These are phyloP conservation scores for Numida meleagris DNA, from an alignment of 2,113 vertebrate genomes.

Conservation along the genomic window DNA sequence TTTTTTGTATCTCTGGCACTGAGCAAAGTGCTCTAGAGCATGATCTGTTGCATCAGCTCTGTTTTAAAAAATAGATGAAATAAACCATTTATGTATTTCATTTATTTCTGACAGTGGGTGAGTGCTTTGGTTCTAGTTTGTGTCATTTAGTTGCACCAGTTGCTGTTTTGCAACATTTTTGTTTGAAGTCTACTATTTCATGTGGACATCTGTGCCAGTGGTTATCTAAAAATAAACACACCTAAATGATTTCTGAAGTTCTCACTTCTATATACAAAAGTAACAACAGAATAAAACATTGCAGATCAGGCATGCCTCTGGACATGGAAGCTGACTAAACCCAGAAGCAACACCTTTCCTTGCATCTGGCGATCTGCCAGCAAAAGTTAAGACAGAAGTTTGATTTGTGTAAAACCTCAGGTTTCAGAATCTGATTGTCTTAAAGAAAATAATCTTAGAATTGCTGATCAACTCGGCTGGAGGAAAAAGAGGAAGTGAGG, in stretches of 20 bases:
- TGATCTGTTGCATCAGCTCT: neutral
- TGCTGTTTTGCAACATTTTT: neutral
- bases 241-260: neutral
- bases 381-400: neutral
- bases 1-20: conserved; percentile 1
- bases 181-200: neutral
- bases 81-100: neutral
- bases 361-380: neutral
- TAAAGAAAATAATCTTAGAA: neutral
- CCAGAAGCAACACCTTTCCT: neutral
- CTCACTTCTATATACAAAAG: neutral
- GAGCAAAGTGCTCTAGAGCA: neutral
- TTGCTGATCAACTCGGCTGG: neutral
- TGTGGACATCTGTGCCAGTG: neutral
- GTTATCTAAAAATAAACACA: neutral
- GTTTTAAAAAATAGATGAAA: neutral
- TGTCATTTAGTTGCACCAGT: neutral
- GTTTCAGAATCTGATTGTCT: neutral
- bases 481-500: neutral
- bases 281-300: neutral
- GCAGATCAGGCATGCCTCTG: neutral
- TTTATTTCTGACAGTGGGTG: neutral
- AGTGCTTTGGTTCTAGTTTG: neutral
- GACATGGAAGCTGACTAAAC: neutral
- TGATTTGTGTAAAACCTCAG: neutral